Evolutionary conservation across 2,888 invertebrate species (phyloP).

Genomic region (Limnephilus lunatus): DNA sequence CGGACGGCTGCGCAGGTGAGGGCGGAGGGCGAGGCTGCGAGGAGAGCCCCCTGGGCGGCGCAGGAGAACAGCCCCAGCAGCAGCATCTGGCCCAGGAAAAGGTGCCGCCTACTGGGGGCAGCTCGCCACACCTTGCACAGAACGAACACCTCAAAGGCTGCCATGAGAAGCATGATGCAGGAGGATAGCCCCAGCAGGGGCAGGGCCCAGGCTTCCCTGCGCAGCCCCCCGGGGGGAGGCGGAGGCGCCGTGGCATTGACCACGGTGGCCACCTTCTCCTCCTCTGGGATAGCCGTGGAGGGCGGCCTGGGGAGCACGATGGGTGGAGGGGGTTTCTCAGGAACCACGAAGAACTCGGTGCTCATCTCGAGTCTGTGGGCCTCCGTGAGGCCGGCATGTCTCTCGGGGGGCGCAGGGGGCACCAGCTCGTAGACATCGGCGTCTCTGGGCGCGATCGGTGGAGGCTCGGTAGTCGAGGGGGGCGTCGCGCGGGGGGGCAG

Average conservation of each 20-base stretch:
- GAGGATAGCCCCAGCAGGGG: conserved; percentile 91
- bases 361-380: conserved; percentile 85
- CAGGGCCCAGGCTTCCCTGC: conserved; percentile 92
- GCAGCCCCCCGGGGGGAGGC: conserved; percentile 73
- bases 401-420: conserved; percentile 69
- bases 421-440: conserved; percentile 68
- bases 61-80: conserved; percentile 89
- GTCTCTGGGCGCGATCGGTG: conserved; percentile 69
- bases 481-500: conserved; percentile 69
- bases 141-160: conserved; percentile 93
- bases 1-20: conserved; percentile 90
- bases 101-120: conserved; percentile 89
- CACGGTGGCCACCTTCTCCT: conserved; percentile 53
- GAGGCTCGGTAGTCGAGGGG: conserved; percentile 65
- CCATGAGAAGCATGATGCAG: conserved; percentile 89
- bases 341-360: conserved; percentile 90
- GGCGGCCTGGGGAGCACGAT: conserved; percentile 71
- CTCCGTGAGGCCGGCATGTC: conserved; percentile 70
- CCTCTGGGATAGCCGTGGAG: conserved; percentile 64
- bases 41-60: conserved; percentile 87
- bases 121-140: conserved; percentile 90
- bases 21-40: conserved; percentile 87
- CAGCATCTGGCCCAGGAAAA: conserved; percentile 91
- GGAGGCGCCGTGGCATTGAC: conserved; percentile 66
- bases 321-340: conserved; percentile 75